A percentile compares a stretch with the other conserved stretches of the same genome.
phyloP scores from a whole-genome alignment of 2,888 invertebrate species.

The Lasioglossum lativentre region DNA sequence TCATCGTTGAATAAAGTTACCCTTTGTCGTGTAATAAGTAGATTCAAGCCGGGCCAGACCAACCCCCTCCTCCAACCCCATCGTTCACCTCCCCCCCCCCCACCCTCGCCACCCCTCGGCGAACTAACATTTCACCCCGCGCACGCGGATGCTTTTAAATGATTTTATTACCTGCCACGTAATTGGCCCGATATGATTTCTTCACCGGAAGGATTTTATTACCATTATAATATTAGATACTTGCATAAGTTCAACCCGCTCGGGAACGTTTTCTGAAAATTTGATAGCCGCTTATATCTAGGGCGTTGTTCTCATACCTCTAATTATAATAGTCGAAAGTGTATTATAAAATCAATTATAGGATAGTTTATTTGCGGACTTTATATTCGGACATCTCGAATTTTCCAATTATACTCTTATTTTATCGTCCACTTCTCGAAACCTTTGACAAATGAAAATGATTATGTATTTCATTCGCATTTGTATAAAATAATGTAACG shows the following conservation, averaged over 20 bases:
- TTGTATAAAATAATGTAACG: neutral
- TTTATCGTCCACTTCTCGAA: neutral
- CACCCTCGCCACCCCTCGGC: neutral
- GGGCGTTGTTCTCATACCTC: neutral
- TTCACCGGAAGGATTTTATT: conserved; percentile 27
- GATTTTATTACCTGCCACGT: conserved; percentile 46
- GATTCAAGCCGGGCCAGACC: conserved; percentile 50
- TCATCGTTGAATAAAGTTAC: conserved; percentile 67
- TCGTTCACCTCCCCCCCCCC: neutral
- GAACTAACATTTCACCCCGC: conserved; percentile 1
- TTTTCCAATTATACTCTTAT: no score
- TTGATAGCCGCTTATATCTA: neutral
- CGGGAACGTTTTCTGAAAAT: neutral
- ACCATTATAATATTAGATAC: conserved; percentile 24
- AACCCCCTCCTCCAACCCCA: neutral
- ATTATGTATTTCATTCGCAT: neutral
- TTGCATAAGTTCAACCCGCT: neutral
- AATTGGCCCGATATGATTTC: conserved; percentile 50
- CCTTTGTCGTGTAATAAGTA: conserved; percentile 69
- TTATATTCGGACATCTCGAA: no score
- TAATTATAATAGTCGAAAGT: neutral
- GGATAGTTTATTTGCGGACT: neutral
- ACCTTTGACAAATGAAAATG: neutral
- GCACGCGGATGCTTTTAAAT: conserved; percentile 41
- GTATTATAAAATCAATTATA: neutral